These are phyloP conservation scores for Scortum barcoo DNA, from an alignment of 2,113 vertebrate genomes.

Conservation along the genomic window DNA sequence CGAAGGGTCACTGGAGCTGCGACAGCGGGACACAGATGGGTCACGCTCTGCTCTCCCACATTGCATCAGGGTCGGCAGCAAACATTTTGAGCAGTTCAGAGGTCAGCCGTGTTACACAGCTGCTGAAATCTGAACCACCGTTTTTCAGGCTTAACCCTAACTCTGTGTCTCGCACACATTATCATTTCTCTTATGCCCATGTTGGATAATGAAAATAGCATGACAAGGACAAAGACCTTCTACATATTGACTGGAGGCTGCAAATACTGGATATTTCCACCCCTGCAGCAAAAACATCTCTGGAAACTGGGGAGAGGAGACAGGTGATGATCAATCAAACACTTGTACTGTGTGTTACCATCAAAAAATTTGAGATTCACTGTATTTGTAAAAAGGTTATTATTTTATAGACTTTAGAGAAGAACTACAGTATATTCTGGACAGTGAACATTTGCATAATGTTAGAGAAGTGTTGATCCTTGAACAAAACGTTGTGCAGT, in stretches of 20 bases:
- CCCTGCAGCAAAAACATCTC: background rate
- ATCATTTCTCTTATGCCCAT: background rate
- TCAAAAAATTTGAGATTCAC: background rate
- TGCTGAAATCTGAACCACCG: slow-evolving; percentile 17
- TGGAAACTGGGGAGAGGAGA: background rate
- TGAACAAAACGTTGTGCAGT: background rate
- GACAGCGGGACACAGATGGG: slow-evolving; percentile 22
- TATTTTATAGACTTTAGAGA: background rate
- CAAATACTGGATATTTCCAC: background rate
- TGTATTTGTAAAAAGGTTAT: background rate
- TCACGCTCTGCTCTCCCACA: background rate
- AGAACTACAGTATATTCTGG: background rate
- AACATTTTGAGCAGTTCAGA: slow-evolving; percentile 38
- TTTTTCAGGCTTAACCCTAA: background rate
- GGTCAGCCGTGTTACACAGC: slow-evolving; percentile 9
- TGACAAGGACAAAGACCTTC: background rate
- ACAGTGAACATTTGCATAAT: slow-evolving; percentile 1
- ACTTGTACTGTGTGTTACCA: background rate
- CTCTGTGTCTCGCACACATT: background rate
- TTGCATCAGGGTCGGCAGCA: slow-evolving; percentile 33
- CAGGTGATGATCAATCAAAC: slow-evolving; percentile 14
- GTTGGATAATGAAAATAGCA: background rate
- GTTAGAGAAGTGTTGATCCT: slow-evolving; percentile 1
- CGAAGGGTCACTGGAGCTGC: background rate
- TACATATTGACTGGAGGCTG: background rate